Base-by-base conservation (phyloP, 2,797 vertebrate species). In the Setipinna tenuifilis region DNA sequence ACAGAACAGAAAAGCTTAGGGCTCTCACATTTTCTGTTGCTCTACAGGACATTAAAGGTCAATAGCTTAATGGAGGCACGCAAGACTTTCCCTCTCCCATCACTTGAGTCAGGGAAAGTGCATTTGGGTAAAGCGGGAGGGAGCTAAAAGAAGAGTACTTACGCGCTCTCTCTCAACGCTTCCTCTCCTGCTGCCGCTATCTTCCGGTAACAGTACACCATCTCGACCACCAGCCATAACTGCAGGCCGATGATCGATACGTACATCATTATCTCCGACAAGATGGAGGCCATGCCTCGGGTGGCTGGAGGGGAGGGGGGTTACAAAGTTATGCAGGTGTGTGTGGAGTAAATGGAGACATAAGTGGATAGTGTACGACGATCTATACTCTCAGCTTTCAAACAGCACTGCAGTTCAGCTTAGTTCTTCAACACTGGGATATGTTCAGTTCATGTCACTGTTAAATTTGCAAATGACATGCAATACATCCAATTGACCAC, bases 211-310 rank as follows among this genome's bases (percentile, higher is more conserved):
- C 97, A 98, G 92, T 98, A 98, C 21, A 98, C 93, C 97, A 98
- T 98, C 95, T 98, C 97, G 0, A 96, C 96, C 89, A 97, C 90
- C 17, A 98, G 94, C 97, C 97, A 98, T 25, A 98, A 89, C 83
- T 98, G 98, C 85, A 98, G 94, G 58, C 97, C 97, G 41, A 98
- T 96, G 82, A 98, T 97, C 46, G 97, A 94, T 14, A 98, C 96
- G 0, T 98, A 98, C 97, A 98, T 98, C 96, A 98, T 98, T 90
- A 98, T 95, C 94, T 98, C 97, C 0, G 97, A 98, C 90, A 98
- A 91, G 82, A 98, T 98, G 93, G 97, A 98, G 0, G 97, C 97
- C 91, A 95, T 83, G 50, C 97, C 95, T 86, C 97, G 93, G 89
- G 96, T 97, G 80, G 92, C 96, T 98, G 54, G 0, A 65, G 80